These are phyloP conservation scores for Aldrovandia affinis DNA, from an alignment of 2,797 vertebrate species.

Conservation along the genomic window DNA sequence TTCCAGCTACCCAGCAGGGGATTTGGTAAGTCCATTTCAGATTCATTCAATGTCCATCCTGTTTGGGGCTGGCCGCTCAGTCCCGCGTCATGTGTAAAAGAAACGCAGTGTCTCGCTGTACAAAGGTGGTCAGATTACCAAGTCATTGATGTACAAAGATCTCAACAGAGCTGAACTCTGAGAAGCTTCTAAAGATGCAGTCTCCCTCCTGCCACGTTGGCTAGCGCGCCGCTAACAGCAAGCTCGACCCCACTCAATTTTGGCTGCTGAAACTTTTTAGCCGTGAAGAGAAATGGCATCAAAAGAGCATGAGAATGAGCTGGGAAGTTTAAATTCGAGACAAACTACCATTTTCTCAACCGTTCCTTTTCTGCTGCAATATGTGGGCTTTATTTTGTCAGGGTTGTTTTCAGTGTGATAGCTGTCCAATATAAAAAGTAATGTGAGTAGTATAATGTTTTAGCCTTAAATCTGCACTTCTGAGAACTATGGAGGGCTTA, in stretches of 20 bases:
- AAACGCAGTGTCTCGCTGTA: slow-evolving; percentile 34
- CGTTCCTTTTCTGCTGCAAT: neutral
- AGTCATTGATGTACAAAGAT: slow-evolving; percentile 40
- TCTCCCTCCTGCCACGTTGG: slow-evolving; percentile 52
- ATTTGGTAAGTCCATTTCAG: slow-evolving; percentile 56
- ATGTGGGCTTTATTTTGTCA: neutral
- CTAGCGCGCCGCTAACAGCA: neutral
- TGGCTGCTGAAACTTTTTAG: neutral
- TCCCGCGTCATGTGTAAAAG: slow-evolving; percentile 31
- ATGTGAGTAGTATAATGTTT: neutral
- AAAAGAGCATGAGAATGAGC: too few relatives aligned
- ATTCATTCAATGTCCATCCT: slow-evolving; percentile 44
- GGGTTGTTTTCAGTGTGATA: neutral
- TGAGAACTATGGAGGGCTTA: neutral
- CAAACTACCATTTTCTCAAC: neutral
- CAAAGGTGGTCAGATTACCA: slow-evolving; percentile 47
- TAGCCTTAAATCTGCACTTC: neutral
- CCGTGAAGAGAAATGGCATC: too few relatives aligned
- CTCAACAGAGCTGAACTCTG: slow-evolving; percentile 42
- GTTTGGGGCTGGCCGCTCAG: slow-evolving; percentile 20
- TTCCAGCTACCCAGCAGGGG: slow-evolving; percentile 56
- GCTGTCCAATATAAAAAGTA: too few relatives aligned
- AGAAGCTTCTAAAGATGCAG: slow-evolving; percentile 66
- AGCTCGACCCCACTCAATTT: neutral
- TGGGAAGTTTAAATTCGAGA: too few relatives aligned